These are phyloP conservation scores for Andrena camellia DNA, from an alignment of 2,888 invertebrate genomes.

Conservation along the genomic window DNA sequence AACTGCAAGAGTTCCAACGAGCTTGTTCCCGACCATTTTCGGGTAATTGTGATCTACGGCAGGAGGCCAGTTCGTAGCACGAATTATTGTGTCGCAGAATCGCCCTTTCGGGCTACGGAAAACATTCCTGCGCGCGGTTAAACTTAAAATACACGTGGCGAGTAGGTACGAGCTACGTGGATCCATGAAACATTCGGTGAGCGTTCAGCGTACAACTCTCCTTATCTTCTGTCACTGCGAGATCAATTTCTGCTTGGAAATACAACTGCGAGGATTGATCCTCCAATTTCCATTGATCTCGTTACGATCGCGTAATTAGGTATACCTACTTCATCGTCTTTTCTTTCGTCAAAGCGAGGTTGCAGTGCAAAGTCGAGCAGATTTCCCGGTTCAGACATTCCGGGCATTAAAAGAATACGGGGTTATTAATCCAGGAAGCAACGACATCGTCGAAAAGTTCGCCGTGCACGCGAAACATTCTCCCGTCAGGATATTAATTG, in stretches of 20 bases:
- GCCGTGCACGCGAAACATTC: constrained; percentile 31
- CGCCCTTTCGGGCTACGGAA: constrained; percentile 37
- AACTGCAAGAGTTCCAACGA: constrained; percentile 73
- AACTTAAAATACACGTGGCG: constrained; percentile 15
- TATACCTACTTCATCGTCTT: neutral
- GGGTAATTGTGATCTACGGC: constrained; percentile 83
- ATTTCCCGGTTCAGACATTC: constrained; percentile 2
- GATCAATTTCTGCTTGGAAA: no score
- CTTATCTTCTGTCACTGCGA: no score
- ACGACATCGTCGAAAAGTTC: constrained; percentile 22
- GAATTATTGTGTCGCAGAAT: constrained; percentile 60
- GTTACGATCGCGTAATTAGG: no score
- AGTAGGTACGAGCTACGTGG: neutral
- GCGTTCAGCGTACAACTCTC: no score
- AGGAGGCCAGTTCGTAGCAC: constrained; percentile 61
- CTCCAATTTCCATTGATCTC: no score
- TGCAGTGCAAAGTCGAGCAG: neutral
- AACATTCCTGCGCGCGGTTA: constrained; percentile 32
- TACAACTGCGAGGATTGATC: no score
- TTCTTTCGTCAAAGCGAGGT: neutral
- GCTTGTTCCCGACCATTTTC: constrained; percentile 77
- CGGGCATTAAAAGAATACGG: constrained; percentile 45
- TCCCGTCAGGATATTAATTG: constrained; percentile 52
- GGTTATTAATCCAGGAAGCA: constrained; percentile 56
- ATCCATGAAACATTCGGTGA: no score